These are phyloP conservation scores for Anableps anableps DNA, from an alignment of 2,797 vertebrate species.

Conservation along the genomic window DNA sequence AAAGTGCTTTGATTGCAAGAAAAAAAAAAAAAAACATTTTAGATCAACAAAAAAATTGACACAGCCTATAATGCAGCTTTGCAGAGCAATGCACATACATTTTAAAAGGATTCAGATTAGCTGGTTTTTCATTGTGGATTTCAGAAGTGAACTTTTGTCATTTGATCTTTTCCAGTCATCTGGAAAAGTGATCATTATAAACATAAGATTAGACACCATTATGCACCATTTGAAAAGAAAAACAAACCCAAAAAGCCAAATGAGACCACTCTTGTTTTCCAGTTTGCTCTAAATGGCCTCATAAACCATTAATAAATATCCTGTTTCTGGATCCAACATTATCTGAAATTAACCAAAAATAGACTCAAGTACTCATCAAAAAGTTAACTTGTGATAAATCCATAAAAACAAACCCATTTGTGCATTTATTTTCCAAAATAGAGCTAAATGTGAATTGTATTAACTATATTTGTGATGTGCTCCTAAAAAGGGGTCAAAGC, in stretches of 20 bases:
- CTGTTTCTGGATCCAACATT: conserved; percentile 16
- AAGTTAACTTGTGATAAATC: not conserved
- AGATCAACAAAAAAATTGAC: not conserved
- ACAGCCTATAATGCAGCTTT: not conserved
- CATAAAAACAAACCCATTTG: not conserved
- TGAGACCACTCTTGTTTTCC: conserved; percentile 5
- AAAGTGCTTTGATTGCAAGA: not conserved
- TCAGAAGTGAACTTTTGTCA: not conserved
- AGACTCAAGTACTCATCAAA: not conserved
- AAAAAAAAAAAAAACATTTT: too few relatives aligned
- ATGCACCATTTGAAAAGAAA: conserved; percentile 21
- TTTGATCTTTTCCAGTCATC: conserved; percentile 3
- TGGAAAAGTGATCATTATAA: conserved; percentile 15
- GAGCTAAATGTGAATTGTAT: conserved; percentile 1
- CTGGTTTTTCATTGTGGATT: not conserved
- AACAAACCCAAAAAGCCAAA: conserved; percentile 11
- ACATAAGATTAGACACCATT: conserved; percentile 23
- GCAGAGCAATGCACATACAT: not conserved
- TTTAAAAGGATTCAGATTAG: not conserved
- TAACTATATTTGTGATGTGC: not conserved
- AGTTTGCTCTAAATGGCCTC: conserved; percentile 31
- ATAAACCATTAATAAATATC: conserved; percentile 33
- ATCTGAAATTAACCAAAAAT: conserved; percentile 15
- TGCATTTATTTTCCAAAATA: not conserved
- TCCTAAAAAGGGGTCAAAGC: not conserved